Conservation (phyloP, 2,113 vertebrate genomes). For the Chlamydotis undulata region DNA sequence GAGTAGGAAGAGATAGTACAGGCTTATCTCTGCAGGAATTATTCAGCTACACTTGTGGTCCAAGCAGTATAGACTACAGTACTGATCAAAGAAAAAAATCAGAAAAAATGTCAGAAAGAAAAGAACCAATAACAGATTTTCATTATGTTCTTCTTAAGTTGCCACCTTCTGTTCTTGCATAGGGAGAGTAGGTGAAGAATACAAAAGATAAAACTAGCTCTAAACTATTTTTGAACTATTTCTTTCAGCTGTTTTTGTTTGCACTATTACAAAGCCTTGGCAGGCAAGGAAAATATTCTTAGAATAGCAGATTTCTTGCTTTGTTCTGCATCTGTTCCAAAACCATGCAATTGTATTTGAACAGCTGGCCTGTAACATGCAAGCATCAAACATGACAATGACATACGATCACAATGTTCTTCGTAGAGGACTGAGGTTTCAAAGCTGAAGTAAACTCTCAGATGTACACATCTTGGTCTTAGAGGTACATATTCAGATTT, state of each 20-base stretch:
- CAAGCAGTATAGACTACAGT: background rate
- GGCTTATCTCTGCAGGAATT: background rate
- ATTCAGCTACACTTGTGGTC: background rate
- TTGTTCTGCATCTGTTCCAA: constrained; percentile 48
- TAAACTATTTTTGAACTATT: background rate
- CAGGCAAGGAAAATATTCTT: constrained; percentile 30
- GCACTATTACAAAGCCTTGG: constrained; percentile 36
- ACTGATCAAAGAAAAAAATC: background rate
- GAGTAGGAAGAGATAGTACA: background rate
- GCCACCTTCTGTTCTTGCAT: background rate
- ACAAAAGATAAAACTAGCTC: background rate
- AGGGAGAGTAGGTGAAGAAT: background rate
- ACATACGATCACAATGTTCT: background rate
- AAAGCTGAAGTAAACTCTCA: constrained; percentile 3
- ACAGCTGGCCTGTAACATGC: constrained; percentile 43
- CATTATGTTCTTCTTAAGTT: background rate
- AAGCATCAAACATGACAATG: constrained; percentile 2
- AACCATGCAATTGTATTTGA: constrained; percentile 23
- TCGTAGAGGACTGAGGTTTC: background rate
- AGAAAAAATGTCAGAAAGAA: background rate
- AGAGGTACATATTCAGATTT: background rate
- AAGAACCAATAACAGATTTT: background rate
- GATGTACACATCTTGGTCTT: background rate
- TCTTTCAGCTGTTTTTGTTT: constrained; percentile 54
- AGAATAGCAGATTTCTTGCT: constrained; percentile 45